Conservation (phyloP, 2,113 vertebrate genomes). For the Callorhinus ursinus region DNA sequence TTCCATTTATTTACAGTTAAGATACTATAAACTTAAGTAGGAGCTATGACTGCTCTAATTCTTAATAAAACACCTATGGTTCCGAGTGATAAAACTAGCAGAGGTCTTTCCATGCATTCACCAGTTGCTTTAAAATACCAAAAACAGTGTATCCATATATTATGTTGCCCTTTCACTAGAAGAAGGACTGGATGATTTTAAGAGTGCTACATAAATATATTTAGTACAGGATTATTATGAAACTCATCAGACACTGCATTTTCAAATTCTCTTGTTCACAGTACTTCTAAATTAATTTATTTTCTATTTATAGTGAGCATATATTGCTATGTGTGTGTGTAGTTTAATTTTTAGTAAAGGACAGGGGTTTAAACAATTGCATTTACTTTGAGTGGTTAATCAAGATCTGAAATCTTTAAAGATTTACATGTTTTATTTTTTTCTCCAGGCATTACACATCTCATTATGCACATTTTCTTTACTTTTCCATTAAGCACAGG, state of each 20-base stretch:
- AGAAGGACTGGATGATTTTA: not conserved
- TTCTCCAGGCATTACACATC: constrained; percentile 63
- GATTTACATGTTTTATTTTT: constrained; percentile 72
- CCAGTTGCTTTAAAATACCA: not conserved
- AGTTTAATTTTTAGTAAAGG: constrained; percentile 73
- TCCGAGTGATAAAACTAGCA: not conserved
- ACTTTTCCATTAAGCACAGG: constrained; percentile 30
- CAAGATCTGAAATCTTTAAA: constrained; percentile 69
- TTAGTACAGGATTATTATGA: not conserved
- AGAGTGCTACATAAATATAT: not conserved
- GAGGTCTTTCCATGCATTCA: not conserved
- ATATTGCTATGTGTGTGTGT: not conserved
- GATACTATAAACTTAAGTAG: not conserved
- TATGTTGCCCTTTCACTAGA: not conserved
- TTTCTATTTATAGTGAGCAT: constrained; percentile 70
- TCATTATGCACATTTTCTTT: constrained; percentile 67
- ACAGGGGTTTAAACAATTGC: constrained; percentile 79
- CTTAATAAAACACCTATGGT: not conserved
- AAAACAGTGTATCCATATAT: constrained; percentile 26
- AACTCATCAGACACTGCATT: not conserved
- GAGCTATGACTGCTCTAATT: not conserved
- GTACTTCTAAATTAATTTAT: constrained; percentile 36
- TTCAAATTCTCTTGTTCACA: not conserved
- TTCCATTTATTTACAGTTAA: constrained; percentile 32
- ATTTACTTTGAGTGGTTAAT: constrained; percentile 76